Evolutionary conservation across 2,888 invertebrate genomes (phyloP).

Genomic region (Lottia scabra): DNA sequence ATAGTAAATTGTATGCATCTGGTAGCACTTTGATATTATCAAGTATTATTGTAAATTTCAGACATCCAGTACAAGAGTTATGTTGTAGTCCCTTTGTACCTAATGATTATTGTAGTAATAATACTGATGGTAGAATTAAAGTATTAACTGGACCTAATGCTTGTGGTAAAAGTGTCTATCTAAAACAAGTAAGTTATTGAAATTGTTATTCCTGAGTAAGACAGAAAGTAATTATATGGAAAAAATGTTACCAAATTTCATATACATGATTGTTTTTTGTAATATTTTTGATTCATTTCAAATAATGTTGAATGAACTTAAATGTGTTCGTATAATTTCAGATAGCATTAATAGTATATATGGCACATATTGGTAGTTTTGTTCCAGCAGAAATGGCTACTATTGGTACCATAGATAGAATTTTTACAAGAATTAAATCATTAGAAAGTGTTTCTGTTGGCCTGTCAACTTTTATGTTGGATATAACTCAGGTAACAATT

Average conservation of each 20-base stretch:
- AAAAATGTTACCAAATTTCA: background rate
- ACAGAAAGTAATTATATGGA: background rate
- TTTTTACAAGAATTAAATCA: constrained; percentile 82
- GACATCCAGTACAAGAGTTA: constrained; percentile 83
- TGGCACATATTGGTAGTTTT: constrained; percentile 90
- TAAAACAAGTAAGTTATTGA: constrained; percentile 78
- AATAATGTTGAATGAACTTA: background rate
- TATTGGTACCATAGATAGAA: constrained; percentile 80
- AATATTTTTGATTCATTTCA: background rate
- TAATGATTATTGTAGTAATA: constrained; percentile 78
- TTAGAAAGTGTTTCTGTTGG: constrained; percentile 83
- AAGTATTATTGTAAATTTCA: constrained; percentile 32
- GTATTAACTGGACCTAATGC: constrained; percentile 91
- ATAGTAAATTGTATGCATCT: no score
- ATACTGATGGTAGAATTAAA: constrained; percentile 75
- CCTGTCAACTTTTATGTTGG: constrained; percentile 88
- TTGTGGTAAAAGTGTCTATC: constrained; percentile 91
- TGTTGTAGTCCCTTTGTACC: constrained; percentile 79
- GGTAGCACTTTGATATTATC: background rate
- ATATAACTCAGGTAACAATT: constrained; percentile 80
- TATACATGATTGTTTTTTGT: background rate
- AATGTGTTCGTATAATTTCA: constrained; percentile 38
- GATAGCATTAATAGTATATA: constrained; percentile 81
- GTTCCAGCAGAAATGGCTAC: constrained; percentile 84
- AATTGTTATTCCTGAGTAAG: background rate